phyloP scores from a whole-genome alignment of 2,113 vertebrate genomes.

The Uria lomvia region DNA sequence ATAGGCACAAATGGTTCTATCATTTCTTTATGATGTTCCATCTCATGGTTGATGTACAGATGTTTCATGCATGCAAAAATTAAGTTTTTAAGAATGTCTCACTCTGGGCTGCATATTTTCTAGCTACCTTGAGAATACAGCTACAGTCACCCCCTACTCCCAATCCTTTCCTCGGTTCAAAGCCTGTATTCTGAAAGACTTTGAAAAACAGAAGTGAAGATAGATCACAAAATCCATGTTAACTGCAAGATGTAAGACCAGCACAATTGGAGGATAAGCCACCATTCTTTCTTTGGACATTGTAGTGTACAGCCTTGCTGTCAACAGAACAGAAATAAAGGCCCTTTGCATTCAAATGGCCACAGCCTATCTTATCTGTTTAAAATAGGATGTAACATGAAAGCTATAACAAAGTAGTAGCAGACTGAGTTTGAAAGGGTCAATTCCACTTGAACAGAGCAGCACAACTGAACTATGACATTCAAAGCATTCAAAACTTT shows the following conservation, averaged over 20 bases:
- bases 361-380: neutral
- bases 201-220: neutral
- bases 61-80: neutral
- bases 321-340: neutral
- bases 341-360: neutral
- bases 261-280: neutral
- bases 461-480: neutral
- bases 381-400: neutral
- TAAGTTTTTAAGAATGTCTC: neutral
- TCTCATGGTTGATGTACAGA: neutral
- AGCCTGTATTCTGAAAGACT: neutral
- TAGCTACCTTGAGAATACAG: neutral
- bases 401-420: neutral
- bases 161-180: neutral
- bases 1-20: neutral
- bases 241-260: neutral
- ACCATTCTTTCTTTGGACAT: neutral
- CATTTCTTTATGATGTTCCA: neutral
- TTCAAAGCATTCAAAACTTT: neutral
- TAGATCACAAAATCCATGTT: neutral
- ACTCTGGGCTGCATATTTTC: neutral
- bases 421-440: neutral
- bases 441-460: neutral
- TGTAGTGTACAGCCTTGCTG: neutral
- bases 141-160: neutral